Base-by-base conservation (phyloP, 2,888 invertebrate genomes). In the Aspidiotus destructor region DNA sequence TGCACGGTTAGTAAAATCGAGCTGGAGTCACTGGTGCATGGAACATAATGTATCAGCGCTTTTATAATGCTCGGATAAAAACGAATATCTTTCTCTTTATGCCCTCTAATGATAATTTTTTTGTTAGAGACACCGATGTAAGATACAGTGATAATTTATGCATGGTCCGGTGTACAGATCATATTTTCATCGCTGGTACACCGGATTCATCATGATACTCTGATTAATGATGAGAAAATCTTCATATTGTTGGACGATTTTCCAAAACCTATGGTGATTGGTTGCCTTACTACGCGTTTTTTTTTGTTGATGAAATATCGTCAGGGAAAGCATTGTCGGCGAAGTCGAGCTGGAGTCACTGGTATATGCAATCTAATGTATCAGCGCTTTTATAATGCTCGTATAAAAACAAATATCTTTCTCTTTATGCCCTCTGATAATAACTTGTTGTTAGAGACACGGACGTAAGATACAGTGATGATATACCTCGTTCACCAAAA, bases 21-120 rank as follows among this genome's bases (percentile, higher is more conserved):
- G 57, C 28, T 53, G 57, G 65, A 65, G 65, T 65, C 65, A 41
- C 64, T 65, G 65, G 44, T 65, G 8, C 57, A 41, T 57, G 65
- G 6, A 42, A 11, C 17, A 9, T 65, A 55, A 57, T 55, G 57
- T 28, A 8, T 57, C 65, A 65, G 57, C 44, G 57, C 65, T 64
- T 42, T 65, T 7, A 40, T 42, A 42, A 42, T 40, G 42, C 65
- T 65, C 57, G 44, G 41, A 57, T 55, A 65, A 11, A 16, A 15
- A 65, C 13, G 48, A 28, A 28, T 28, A 28, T 41, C 40, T 52
- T 54, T 48, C 48, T 54, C 28, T 54, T 63, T 63, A 63, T 63
- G 63, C 63, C 63, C 63, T 63, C 54, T 13, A 6, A 15, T 54
- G 7, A 41, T 40, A 1, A 48, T 2, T 41, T 8, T 63, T 16